Base-by-base conservation (phyloP, 2,113 vertebrate genomes). In the Ranitomeya variabilis region DNA sequence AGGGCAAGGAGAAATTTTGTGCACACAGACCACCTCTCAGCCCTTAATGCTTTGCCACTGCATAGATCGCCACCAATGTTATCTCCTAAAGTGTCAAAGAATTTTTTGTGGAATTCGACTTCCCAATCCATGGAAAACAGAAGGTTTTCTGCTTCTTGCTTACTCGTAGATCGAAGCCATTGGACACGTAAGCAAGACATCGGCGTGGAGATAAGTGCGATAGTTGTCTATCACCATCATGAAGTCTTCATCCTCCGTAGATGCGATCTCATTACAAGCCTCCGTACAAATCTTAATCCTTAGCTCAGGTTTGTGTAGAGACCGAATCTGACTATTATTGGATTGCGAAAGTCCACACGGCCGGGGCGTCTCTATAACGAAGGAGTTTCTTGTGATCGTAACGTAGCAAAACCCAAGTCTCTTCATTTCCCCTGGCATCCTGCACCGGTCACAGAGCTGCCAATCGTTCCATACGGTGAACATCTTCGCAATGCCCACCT, bases 81-180 rank as follows among this genome's bases (percentile, higher is more conserved):
- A 37, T 37, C 4, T 37, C 37, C 37, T 37, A 4, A 37, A 4
- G 37, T 45, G 37, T 45, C 37, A 45, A 45, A 45, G 37, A 2
- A 45, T 45, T 4, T 45, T 45, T 45, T 45, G 5, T 45, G 37
- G 37, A 45, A 45, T 45, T 45, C 37, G 37, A 45, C 37, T 45
- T 45, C 37, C 37, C 37, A 45, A 45, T 5, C 37, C 37, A 45
- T 45, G 37, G 37, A 2, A 45, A 45, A 45, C 37, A 45, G 37
- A 45, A 45, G 16, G 5, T 0, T 64, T 19, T 9, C 6, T 2
- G 1, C 62, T 21, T 19, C 26, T 37, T 51, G 31, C 23, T 16
- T 89, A 92, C 91, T 91, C 92, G 90, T 92, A 94, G 18, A 93
- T 90, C 79, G 92, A 93, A n/a, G 92, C 89, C 7, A 84, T 64